phyloP scores from a whole-genome alignment of 2,113 vertebrate species.

The Ibidorhyncha struthersii region DNA sequence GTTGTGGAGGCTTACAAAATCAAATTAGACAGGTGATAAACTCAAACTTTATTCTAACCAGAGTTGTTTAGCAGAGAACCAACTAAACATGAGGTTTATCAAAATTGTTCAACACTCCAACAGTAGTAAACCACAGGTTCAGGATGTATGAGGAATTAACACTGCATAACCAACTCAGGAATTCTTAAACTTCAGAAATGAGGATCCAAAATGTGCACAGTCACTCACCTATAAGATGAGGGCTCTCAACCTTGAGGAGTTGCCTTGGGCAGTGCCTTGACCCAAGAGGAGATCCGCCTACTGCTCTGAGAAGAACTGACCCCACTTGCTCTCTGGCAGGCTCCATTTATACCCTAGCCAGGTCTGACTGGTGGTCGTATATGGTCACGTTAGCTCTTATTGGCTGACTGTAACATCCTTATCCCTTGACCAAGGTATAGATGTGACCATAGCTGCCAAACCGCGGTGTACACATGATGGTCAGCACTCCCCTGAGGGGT shows the following conservation, averaged over 20 bases:
- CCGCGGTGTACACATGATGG: neutral
- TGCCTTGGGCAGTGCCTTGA: neutral
- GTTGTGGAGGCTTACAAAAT: neutral
- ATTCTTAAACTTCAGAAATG: neutral
- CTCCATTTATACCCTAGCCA: neutral
- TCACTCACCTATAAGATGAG: too few species aligned
- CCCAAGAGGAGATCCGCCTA: neutral
- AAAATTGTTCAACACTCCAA: neutral
- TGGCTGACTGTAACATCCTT: neutral
- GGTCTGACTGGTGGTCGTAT: neutral
- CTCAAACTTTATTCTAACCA: neutral
- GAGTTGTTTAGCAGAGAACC: neutral
- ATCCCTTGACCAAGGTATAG: neutral
- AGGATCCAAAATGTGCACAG: neutral
- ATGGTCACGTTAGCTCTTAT: neutral
- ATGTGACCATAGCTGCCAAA: neutral
- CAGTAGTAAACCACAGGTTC: too few species aligned
- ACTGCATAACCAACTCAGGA: neutral
- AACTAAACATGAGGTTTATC: neutral
- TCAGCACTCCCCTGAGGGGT: neutral
- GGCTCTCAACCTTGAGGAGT: neutral
- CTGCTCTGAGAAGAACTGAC: neutral
- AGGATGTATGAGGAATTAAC: neutral
- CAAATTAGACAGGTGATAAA: neutral
- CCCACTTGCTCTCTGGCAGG: rapidly evolving